Base-by-base conservation (phyloP, 2,113 vertebrate species). In the Lophius piscatorius region DNA sequence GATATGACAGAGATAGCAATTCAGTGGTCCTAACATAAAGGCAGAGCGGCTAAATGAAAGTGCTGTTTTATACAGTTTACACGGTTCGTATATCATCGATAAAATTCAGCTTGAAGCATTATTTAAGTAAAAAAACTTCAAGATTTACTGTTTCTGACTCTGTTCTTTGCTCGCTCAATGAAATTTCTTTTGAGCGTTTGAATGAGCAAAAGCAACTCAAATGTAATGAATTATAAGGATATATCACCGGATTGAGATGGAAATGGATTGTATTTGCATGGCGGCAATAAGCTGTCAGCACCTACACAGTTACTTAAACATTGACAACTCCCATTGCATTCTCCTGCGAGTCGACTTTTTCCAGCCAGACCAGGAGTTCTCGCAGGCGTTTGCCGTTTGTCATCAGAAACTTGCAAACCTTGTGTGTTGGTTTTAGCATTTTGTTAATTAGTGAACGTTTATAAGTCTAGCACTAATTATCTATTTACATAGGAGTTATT, bases 1-100 rank as follows among this genome's bases (percentile, higher is more conserved):
- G 50, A 49, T 42, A 10, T 62, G 59, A 49, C 70, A 68, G 8
- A 64, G 21, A 56, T 44, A 60, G 29, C 54, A 29, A 18, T 24
- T 61, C 36, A 28, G 50, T 38, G 42, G 28, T 47, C 44, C 58
- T 51, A 48, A 13, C 42, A 34, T 41, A 16, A 59, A 58, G 24
- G 28, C 26, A 3, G 6, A 36, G 28, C 24, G 45, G 24, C 35
- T 36, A 24, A 61, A 57, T 54, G 1, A 78, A 47, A 23, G 48
- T 47, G 33, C 20, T 5, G 6, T 49, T 61, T 21, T 46, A 61
- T 74, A 28, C 46, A 45, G 39, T 22, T 24, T 35, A 66, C 22
- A 23, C 10, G 16, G 39, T 33, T 51, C 20, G 26, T 23, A 16
- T 20, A 17, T 51, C 22, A 51, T 66, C 31, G 22, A 12, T 12